Percentiles rank a stretch among this genome's conserved stretches.
phyloP scores from a whole-genome alignment of 1,140 invertebrate species.

The Lepidurus apus region DNA sequence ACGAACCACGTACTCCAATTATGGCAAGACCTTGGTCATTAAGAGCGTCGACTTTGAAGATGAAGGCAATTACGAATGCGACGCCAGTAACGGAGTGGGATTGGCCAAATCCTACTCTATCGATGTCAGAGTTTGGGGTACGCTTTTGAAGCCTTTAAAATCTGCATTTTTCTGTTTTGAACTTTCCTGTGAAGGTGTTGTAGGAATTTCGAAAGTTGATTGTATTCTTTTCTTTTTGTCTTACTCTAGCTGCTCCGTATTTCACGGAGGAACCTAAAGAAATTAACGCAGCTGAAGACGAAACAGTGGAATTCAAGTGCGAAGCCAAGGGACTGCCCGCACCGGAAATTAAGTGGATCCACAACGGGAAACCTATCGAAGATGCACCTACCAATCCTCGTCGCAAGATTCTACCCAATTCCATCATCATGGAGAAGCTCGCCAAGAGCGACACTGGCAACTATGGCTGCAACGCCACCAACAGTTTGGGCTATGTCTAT shows the following conservation, averaged over 20 bases:
- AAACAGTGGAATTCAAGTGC: conserved; percentile 79
- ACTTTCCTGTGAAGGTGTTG: not conserved
- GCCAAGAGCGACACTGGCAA: conserved; percentile 83
- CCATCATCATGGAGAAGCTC: conserved; percentile 74
- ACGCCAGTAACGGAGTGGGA: conserved; percentile 84
- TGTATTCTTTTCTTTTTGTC: conserved; percentile 26
- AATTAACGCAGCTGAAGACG: conserved; percentile 82
- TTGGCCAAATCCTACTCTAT: conserved; percentile 76
- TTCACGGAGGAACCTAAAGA: conserved; percentile 88
- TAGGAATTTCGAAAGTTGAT: conserved; percentile 25
- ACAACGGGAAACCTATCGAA: conserved; percentile 85
- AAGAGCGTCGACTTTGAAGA: conserved; percentile 78
- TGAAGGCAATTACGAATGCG: conserved; percentile 80
- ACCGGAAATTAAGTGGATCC: conserved; percentile 91
- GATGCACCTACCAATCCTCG: conserved; percentile 69
- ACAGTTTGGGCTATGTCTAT: conserved; percentile 95
- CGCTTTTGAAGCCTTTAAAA: conserved; percentile 33
- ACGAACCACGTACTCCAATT: conserved; percentile 70
- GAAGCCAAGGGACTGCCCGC: conserved; percentile 79
- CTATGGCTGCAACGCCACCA: conserved; percentile 94
- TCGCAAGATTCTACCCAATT: conserved; percentile 59
- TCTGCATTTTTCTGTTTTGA: too few species aligned
- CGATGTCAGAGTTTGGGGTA: conserved; percentile 67
- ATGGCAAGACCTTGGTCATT: conserved; percentile 86
- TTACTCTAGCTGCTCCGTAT: conserved; percentile 68